Base-by-base conservation (phyloP, 2,113 vertebrate genomes). In the Nothobranchius kuhntae region DNA sequence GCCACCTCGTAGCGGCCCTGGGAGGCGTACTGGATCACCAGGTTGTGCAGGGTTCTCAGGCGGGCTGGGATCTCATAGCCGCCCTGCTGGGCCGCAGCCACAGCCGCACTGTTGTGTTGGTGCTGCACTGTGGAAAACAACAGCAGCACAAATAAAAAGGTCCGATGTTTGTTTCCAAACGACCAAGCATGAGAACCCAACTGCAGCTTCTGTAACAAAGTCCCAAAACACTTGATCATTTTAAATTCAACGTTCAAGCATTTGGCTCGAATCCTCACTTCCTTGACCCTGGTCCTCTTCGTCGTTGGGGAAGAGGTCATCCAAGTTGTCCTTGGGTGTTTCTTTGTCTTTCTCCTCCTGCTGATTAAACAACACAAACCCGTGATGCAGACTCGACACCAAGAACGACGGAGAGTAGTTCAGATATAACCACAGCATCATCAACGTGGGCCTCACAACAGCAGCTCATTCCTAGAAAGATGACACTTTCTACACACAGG, bases 1-100 rank as follows among this genome's bases (percentile, higher is more conserved):
- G 98, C 98, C 80, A 99, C 98, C 86, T 99, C 98, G 0, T 99
- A 99, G 63, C 98, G 92, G 53, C 98, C 97, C 91, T 99, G 98
- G 0, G 98, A 98, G 40, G 98, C 98, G 0, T 99, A 99, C 93
- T 99, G 98, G 90, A 99, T 99, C 84, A 99, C 98, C 63, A 99
- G 91, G 90, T 99, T 99, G 89, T 99, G 98, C 12, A 99, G 94
- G 1, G 98, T 99, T 71, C 98, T 93, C 75, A 99, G 75, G 15
- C 98, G 95, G 0, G 98, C 97, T 0, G 98, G 98, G 78, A 99
- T 99, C 92, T 99, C 98, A 0, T 99, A 98, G 35, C 98, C 98
- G 0, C 96, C 96, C 84, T 98, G 97, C 90, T 98, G 98, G 60
- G 96, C 96, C 26, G 95, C 96, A 11, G 95, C 95, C 48, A 92